Conservation (phyloP, 2,797 vertebrate species). For the Phataginus tricuspis region DNA sequence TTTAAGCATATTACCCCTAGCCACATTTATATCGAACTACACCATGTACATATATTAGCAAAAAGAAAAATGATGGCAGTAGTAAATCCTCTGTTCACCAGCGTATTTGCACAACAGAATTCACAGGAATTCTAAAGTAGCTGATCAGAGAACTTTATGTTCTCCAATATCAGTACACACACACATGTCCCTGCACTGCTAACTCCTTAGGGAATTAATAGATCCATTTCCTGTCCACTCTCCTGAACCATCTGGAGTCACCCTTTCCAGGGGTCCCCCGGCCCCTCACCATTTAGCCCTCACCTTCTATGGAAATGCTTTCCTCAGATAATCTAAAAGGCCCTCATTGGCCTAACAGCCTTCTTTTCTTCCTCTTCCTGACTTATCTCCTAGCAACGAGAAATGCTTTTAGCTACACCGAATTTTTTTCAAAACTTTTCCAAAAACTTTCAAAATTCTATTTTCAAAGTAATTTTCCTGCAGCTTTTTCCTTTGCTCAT, state of each 20-base stretch:
- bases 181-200: background rate
- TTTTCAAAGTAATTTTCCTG: background rate
- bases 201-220: background rate
- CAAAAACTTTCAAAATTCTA: background rate
- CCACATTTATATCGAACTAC: background rate
- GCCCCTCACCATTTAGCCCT: background rate
- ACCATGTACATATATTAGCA: background rate
- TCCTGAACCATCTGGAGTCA: background rate
- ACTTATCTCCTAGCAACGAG: background rate
- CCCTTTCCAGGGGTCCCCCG: too few relatives aligned
- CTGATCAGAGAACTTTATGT: background rate
- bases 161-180: background rate
- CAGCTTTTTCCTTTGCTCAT: background rate
- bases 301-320: background rate
- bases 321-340: background rate
- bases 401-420: background rate
- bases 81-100: background rate
- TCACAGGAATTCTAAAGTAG: background rate
- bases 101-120: background rate
- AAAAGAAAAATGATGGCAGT: background rate
- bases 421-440: background rate
- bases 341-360: background rate
- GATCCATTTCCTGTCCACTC: background rate
- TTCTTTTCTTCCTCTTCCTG: background rate
- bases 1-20: background rate